Evolutionary conservation across 2,113 vertebrate genomes (phyloP).

Genomic region (Dicrurus megarhynchus): DNA sequence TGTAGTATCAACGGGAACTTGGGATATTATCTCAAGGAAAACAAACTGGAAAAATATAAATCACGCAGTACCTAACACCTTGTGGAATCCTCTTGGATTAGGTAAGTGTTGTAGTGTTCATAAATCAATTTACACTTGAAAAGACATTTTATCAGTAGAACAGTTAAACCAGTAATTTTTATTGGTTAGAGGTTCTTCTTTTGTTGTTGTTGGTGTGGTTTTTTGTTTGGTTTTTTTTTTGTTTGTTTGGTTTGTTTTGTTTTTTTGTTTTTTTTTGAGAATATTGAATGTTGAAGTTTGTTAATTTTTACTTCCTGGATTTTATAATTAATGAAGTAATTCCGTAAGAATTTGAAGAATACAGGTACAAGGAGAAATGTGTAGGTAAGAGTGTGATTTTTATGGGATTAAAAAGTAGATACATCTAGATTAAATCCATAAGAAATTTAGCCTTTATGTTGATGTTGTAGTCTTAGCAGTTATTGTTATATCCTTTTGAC

Average conservation of each 20-base stretch:
- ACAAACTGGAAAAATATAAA: conserved; percentile 72
- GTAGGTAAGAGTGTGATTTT: background rate
- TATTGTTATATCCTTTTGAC: background rate
- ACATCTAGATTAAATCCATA: background rate
- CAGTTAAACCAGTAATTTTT: background rate
- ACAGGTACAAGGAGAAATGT: accelerated
- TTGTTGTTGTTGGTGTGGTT: background rate
- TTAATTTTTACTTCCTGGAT: background rate
- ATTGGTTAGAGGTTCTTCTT: background rate
- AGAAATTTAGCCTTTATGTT: background rate
- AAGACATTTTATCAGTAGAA: background rate
- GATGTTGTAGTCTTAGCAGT: background rate
- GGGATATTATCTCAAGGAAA: conserved; percentile 67
- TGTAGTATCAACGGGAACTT: conserved; percentile 65
- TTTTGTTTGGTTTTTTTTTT: background rate
- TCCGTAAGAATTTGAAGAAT: background rate
- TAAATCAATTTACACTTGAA: background rate
- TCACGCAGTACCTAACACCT: background rate
- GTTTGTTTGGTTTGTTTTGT: background rate
- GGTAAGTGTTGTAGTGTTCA: conserved; percentile 60
- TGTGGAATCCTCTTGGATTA: conserved; percentile 68
- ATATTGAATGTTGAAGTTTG: background rate
- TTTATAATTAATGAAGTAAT: background rate
- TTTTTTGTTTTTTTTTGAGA: background rate
- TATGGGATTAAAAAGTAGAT: background rate